phyloP scores from a whole-genome alignment of 2,113 vertebrate genomes.

The Gymnorhina tibicen region DNA sequence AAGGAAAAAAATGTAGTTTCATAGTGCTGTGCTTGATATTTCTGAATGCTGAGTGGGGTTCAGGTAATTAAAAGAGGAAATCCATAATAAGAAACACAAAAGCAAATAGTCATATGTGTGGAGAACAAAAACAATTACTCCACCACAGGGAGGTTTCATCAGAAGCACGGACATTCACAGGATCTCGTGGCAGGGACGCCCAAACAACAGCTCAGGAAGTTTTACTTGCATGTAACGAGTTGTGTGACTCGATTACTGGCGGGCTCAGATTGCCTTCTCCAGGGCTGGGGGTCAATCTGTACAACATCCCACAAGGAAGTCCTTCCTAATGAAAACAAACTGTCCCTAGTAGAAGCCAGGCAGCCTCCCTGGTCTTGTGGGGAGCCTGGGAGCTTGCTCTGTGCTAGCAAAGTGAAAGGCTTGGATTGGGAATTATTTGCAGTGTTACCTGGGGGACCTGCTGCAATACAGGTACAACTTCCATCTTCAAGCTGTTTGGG shows the following conservation, averaged over 20 bases:
- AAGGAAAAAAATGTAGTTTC: background rate
- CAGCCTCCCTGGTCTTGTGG: background rate
- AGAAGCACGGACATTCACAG: background rate
- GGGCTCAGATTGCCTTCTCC: background rate
- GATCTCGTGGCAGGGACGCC: background rate
- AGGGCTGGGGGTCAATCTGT: background rate
- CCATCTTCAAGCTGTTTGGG: background rate
- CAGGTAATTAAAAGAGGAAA: background rate
- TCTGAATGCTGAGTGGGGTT: background rate
- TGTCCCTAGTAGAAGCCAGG: background rate
- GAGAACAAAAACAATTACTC: background rate
- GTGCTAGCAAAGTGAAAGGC: background rate
- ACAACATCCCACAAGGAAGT: background rate
- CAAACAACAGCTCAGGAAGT: background rate
- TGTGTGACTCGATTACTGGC: background rate
- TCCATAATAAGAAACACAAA: background rate
- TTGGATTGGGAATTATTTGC: background rate
- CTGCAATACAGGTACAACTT: background rate
- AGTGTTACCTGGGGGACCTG: background rate
- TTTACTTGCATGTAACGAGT: background rate
- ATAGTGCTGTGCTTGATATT: background rate
- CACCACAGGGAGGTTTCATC: background rate
- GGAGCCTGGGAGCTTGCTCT: background rate
- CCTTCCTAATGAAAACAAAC: background rate
- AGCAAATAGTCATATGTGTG: background rate